Evolutionary conservation across 2,888 invertebrate genomes (phyloP).

Genomic region (Drosophila paracracens): DNA sequence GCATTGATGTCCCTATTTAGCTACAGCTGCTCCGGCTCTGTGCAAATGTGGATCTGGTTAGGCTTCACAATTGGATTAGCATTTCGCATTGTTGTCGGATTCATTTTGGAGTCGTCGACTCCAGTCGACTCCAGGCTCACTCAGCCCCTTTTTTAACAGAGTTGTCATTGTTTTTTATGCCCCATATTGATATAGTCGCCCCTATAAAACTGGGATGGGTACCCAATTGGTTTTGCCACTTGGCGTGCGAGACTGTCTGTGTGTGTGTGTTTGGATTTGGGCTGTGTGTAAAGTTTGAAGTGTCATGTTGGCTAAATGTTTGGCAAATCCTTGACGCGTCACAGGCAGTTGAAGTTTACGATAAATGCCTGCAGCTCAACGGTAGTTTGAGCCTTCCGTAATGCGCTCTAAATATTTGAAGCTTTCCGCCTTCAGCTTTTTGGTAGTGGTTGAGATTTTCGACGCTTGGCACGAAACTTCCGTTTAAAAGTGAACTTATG

Average conservation of each 20-base stretch:
- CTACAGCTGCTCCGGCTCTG: conserved; percentile 38
- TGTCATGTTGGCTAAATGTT: conserved; percentile 80
- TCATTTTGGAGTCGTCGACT: not conserved
- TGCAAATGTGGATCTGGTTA: conserved; percentile 43
- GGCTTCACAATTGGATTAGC: conserved; percentile 73
- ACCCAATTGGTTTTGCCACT: not conserved
- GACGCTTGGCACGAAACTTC: conserved; percentile 35
- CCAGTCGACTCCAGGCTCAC: not conserved
- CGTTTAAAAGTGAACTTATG: conserved; percentile 60
- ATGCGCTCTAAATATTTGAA: conserved; percentile 73
- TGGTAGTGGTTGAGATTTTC: conserved; percentile 36
- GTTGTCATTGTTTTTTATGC: conserved; percentile 76
- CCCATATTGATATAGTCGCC: conserved; percentile 57
- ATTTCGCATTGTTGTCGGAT: conserved; percentile 49
- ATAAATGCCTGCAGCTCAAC: conserved; percentile 73
- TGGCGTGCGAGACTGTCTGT: not conserved
- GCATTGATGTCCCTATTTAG: conserved; percentile 45
- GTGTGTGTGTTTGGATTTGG: not conserved
- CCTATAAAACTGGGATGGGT: conserved; percentile 4
- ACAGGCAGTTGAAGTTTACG: conserved; percentile 79
- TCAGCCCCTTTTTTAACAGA: conserved; percentile 42
- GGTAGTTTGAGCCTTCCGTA: conserved; percentile 59
- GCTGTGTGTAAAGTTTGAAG: conserved; percentile 46
- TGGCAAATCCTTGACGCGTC: conserved; percentile 80
- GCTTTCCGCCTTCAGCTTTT: conserved; percentile 26